Percentiles rank a stretch among this genome's conserved stretches.
Evolutionary conservation across 2,888 invertebrate genomes (phyloP).

Genomic region (Microctonus brassicae): DNA sequence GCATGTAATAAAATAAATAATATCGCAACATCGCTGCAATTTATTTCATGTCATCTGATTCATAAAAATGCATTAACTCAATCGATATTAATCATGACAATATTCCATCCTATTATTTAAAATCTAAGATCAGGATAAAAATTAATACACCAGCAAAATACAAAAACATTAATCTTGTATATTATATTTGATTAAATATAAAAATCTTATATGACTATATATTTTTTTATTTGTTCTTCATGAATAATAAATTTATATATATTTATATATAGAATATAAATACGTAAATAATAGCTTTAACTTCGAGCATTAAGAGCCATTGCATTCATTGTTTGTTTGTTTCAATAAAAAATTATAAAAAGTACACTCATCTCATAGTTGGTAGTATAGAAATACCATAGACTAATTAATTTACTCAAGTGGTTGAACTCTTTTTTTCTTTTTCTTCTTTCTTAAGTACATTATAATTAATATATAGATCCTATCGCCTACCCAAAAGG

Average conservation of each 20-base stretch:
- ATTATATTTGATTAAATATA: conserved; percentile 61
- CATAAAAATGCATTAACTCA: not conserved
- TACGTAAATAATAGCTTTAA: conserved; percentile 19
- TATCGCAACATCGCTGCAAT: not conserved
- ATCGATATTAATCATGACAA: not conserved
- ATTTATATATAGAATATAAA: conserved; percentile 32
- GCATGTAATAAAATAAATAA: too few relatives aligned
- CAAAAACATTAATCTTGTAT: conserved; percentile 64
- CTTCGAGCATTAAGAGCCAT: conserved; percentile 26
- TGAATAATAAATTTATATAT: conserved; percentile 17
- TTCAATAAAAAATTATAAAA: conserved; percentile 28
- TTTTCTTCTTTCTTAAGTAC: conserved; percentile 30
- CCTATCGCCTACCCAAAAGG: not conserved
- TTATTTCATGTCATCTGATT: not conserved
- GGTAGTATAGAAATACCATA: conserved; percentile 20
- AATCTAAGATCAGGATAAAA: not conserved
- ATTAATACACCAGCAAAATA: conserved; percentile 40
- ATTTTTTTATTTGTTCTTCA: conserved; percentile 33
- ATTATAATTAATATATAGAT: conserved; percentile 31
- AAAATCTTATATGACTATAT: conserved; percentile 56
- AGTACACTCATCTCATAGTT: conserved; percentile 12
- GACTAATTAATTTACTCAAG: conserved; percentile 16
- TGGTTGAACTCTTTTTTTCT: conserved; percentile 22
- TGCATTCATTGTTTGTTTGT: too few relatives aligned
- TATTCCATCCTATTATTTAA: not conserved